Percentiles rank a stretch among this genome's conserved stretches.
Conservation (phyloP, 2,113 vertebrate species). For the Limanda limanda region DNA sequence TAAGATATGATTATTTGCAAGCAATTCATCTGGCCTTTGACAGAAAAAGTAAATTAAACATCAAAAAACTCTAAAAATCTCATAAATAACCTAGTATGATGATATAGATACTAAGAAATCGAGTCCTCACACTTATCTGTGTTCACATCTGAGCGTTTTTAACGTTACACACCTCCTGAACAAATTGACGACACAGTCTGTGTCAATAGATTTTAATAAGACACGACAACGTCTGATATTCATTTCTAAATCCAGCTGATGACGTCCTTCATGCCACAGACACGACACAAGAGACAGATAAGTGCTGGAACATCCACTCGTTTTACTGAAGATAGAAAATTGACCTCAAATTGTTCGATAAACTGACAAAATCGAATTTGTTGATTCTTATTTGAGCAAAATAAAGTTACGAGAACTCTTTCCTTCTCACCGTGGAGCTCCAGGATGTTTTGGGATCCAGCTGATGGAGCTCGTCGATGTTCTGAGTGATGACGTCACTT, state of each 20-base stretch:
- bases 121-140: too few relatives aligned
- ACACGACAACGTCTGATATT: neutral
- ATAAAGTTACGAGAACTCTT: too few relatives aligned
- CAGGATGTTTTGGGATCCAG: constrained; percentile 90
- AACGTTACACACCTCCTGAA: neutral
- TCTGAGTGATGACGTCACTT: constrained; percentile 93
- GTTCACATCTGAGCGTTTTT: neutral
- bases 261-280: constrained; percentile 17
- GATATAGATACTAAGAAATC: too few relatives aligned
- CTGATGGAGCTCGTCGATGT: constrained; percentile 96
- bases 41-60: too few relatives aligned
- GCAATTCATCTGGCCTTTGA: too few relatives aligned
- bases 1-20: too few relatives aligned
- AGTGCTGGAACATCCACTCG: neutral
- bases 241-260: neutral
- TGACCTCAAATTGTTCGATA: neutral
- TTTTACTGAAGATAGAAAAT: neutral
- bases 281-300: neutral
- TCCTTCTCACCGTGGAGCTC: constrained; percentile 89
- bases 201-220: neutral
- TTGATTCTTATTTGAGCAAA: too few relatives aligned
- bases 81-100: too few relatives aligned
- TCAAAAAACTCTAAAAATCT: too few relatives aligned
- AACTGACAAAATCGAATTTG: too few relatives aligned
- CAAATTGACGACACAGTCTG: neutral